Conservation (phyloP, 1,140 invertebrate genomes). For the Cydia fagiglandana region DNA sequence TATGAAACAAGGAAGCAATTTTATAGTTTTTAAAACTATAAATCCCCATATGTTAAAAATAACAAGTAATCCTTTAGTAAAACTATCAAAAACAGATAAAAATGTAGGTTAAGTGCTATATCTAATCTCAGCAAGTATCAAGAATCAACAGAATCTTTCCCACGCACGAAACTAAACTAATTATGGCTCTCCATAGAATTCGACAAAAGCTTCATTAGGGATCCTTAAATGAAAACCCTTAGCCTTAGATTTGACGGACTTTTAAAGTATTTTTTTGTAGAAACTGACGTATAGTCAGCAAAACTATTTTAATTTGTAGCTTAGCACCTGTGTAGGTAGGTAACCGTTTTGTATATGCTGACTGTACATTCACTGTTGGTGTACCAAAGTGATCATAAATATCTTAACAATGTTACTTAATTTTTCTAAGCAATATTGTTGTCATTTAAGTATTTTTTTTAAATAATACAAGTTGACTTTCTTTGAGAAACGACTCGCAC, state of each 20-base stretch:
- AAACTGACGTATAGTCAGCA: too few species aligned
- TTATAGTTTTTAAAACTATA: background rate
- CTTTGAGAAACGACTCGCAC: slow-evolving; percentile 1
- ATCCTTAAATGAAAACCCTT: background rate
- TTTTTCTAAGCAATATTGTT: too few species aligned
- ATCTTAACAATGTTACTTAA: too few species aligned
- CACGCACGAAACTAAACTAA: slow-evolving; percentile 18
- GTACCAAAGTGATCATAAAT: too few species aligned
- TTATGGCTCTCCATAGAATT: slow-evolving; percentile 13
- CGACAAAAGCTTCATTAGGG: background rate
- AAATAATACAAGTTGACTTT: background rate
- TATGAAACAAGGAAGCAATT: background rate
- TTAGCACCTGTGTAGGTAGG: too few species aligned
- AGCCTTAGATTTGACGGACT: background rate
- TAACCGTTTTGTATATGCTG: too few species aligned
- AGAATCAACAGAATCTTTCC: slow-evolving; percentile 23
- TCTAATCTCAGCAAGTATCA: slow-evolving; percentile 8
- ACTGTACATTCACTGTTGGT: too few species aligned
- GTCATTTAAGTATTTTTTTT: too few species aligned
- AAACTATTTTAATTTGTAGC: too few species aligned
- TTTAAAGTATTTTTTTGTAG: too few species aligned
- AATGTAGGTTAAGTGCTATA: slow-evolving; percentile 24
- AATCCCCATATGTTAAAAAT: background rate
- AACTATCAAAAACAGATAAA: slow-evolving; percentile 27
- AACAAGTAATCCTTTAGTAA: background rate